Conservation (phyloP, 1,140 invertebrate species). For the Microplitis mediator region DNA sequence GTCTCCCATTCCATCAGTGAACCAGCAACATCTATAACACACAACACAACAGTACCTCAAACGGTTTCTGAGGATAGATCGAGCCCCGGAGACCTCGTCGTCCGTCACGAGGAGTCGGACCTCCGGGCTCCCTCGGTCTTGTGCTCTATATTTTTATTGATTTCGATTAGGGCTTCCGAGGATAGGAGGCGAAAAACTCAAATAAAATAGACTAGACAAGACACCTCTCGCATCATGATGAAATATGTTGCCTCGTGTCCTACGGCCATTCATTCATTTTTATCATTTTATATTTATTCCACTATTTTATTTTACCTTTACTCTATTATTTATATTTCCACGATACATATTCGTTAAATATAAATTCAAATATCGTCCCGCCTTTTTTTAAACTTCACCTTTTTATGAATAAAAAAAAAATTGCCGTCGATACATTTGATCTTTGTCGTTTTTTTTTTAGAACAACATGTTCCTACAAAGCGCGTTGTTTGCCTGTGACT, state of each 20-base stretch:
- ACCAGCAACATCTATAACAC: too few species aligned
- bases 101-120: constrained; percentile 45
- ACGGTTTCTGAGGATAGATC: constrained; percentile 52
- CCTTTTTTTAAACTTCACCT: too few species aligned
- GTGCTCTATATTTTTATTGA: constrained; percentile 55
- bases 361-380: too few species aligned
- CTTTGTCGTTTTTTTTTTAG: not conserved
- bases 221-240: constrained; percentile 19
- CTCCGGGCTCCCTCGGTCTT: constrained; percentile 18
- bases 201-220: constrained; percentile 14
- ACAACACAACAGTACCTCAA: constrained; percentile 3
- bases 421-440: not conserved
- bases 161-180: constrained; percentile 47
- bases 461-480: too few species aligned
- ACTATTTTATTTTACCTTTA: too few species aligned
- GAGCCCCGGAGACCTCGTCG: constrained; percentile 59
- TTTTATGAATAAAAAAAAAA: too few species aligned
- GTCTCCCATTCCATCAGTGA: constrained; percentile 32
- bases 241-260: constrained; percentile 25
- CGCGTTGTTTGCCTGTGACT: too few species aligned
- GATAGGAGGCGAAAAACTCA: not conserved
- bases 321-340: too few species aligned
- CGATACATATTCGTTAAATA: too few species aligned
- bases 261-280: constrained; percentile 15
- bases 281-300: not conserved